These are phyloP conservation scores for Diadegma fenestrale DNA, from an alignment of 2,888 invertebrate genomes.

Conservation along the genomic window DNA sequence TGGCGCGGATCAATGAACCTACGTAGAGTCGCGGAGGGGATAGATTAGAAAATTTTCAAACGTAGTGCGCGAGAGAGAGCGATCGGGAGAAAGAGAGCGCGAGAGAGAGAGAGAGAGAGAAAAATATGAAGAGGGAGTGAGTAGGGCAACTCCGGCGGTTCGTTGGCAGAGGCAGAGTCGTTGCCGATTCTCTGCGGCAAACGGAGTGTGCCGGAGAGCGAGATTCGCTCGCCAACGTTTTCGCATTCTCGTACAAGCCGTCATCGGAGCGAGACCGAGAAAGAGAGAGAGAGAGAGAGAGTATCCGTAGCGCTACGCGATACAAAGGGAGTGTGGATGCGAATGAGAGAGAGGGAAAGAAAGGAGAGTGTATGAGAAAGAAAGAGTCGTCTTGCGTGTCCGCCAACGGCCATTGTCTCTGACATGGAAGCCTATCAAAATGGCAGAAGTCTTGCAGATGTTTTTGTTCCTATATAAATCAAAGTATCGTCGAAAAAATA, in stretches of 20 bases:
- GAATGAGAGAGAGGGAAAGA: conserved; percentile 38
- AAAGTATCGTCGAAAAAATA: conserved; percentile 92
- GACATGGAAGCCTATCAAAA: conserved; percentile 88
- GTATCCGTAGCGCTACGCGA: conserved; percentile 14
- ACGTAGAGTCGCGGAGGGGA: conserved; percentile 40
- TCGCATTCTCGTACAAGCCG: conserved; percentile 61
- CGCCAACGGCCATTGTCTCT: conserved; percentile 84
- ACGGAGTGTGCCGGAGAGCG: conserved; percentile 49
- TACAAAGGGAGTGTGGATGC: conserved; percentile 23
- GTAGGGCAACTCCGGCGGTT: conserved; percentile 51
- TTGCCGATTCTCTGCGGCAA: conserved; percentile 59
- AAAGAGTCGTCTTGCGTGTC: conserved; percentile 73
- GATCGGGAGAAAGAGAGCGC: neutral
- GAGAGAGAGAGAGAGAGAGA: no score
- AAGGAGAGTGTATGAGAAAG: conserved; percentile 34
- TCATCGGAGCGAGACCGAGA: conserved; percentile 48
- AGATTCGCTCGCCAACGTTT: conserved; percentile 47
- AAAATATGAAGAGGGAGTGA: conserved; percentile 17
- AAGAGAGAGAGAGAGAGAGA: conserved; percentile 7
- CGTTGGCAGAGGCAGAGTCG: conserved; percentile 35
- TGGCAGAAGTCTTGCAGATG: conserved; percentile 94
- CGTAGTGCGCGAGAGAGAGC: conserved; percentile 7
- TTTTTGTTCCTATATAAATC: conserved; percentile 94
- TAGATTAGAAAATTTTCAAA: conserved; percentile 55
- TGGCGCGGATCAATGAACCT: conserved; percentile 67